Percentiles rank a stretch among this genome's conserved stretches.
These are phyloP conservation scores for Balaeniceps rex DNA, from an alignment of 2,113 vertebrate genomes.

Conservation along the genomic window DNA sequence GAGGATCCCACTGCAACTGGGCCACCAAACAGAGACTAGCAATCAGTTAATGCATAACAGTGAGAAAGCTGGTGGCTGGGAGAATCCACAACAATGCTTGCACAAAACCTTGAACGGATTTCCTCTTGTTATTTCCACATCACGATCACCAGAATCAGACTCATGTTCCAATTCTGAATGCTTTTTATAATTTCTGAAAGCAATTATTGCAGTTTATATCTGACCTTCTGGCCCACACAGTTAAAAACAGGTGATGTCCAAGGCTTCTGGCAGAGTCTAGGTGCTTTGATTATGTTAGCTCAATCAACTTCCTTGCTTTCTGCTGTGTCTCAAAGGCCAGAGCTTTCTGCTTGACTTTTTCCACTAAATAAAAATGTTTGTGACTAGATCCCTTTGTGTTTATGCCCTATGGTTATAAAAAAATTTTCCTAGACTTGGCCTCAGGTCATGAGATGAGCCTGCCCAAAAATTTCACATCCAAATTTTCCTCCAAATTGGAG, in stretches of 20 bases:
- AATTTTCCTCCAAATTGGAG: background rate
- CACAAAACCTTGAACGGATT: background rate
- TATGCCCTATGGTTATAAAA: background rate
- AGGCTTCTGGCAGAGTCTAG: background rate
- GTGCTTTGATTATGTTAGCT: background rate
- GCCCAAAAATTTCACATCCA: background rate
- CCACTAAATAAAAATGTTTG: background rate
- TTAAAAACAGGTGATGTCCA: conserved; percentile 26
- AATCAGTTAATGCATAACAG: background rate
- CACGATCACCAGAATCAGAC: background rate
- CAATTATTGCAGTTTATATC: background rate
- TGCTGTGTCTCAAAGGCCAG: background rate
- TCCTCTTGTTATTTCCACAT: background rate
- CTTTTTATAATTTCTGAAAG: conserved; percentile 18
- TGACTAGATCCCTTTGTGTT: background rate
- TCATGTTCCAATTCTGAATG: background rate
- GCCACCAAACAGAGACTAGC: background rate
- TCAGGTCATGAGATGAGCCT: background rate
- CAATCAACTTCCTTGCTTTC: background rate
- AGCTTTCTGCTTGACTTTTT: background rate
- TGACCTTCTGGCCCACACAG: background rate
- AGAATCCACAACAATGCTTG: background rate
- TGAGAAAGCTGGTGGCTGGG: background rate
- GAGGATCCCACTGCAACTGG: background rate
- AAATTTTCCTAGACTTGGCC: background rate